phyloP scores from a whole-genome alignment of 2,888 invertebrate species.

The Drosophila kanekoi region DNA sequence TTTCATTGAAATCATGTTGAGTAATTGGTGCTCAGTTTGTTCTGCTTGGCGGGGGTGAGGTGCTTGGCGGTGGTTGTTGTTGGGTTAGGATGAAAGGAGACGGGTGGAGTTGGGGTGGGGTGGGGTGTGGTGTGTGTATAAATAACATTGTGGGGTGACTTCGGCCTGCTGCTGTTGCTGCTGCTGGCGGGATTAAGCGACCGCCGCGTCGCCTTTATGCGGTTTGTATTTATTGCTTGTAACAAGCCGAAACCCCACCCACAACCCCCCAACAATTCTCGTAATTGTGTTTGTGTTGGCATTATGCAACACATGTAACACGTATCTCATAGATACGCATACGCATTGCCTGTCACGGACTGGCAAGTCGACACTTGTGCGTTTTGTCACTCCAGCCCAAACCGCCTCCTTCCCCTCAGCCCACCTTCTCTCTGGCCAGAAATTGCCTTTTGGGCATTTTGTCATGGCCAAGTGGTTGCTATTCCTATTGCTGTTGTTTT shows the following conservation, averaged over 20 bases:
- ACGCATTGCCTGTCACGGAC: conserved; percentile 37
- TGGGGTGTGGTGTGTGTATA: conserved; percentile 48
- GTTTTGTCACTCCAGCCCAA: not conserved
- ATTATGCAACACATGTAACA: conserved; percentile 76
- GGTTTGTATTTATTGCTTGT: conserved; percentile 83
- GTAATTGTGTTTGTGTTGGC: conserved; percentile 71
- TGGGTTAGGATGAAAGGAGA: no score
- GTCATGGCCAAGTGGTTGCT: conserved; percentile 61
- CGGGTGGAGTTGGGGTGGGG: no score
- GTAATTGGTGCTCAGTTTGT: conserved; percentile 77
- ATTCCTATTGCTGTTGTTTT: conserved; percentile 68
- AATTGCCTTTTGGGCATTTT: conserved; percentile 30
- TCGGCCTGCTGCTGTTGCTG: conserved; percentile 23
- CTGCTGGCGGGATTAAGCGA: conserved; percentile 69
- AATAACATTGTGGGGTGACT: conserved; percentile 67
- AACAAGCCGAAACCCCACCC: conserved; percentile 9
- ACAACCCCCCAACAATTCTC: no score
- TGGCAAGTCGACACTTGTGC: conserved; percentile 57
- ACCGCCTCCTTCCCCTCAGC: not conserved
- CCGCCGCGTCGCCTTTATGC: conserved; percentile 76
- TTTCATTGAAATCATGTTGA: conserved; percentile 85
- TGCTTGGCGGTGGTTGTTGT: not conserved
- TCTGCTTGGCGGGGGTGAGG: conserved; percentile 18
- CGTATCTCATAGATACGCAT: conserved; percentile 73
- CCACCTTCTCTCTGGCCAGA: conserved; percentile 1